phyloP scores from a whole-genome alignment of 1,140 invertebrate genomes.

The Trichoplusia ni region DNA sequence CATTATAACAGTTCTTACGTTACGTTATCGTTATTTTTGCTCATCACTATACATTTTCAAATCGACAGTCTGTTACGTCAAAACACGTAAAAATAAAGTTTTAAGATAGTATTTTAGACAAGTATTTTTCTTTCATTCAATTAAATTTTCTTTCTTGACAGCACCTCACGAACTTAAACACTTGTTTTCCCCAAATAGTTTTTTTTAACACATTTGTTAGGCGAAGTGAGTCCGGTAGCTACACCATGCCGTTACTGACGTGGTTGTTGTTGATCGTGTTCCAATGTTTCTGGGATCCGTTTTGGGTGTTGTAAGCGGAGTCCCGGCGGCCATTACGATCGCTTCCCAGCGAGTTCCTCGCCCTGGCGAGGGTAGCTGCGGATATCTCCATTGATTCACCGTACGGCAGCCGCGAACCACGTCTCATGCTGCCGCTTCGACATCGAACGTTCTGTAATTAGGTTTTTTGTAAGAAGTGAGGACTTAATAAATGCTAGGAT shows the following conservation, averaged over 20 bases:
- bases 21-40: constrained; percentile 5
- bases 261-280: constrained; percentile 64
- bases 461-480: neutral
- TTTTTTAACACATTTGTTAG: constrained; percentile 2
- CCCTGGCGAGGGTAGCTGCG: constrained; percentile 64
- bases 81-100: no score
- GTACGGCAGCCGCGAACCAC: constrained; percentile 67
- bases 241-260: constrained; percentile 50
- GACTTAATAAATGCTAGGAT: no score
- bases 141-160: no score
- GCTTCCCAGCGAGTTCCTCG: constrained; percentile 55
- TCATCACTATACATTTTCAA: neutral
- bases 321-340: constrained; percentile 54
- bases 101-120: no score
- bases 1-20: constrained; percentile 14
- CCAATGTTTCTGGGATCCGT: constrained; percentile 63
- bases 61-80: neutral
- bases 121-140: no score
- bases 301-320: constrained; percentile 52
- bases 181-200: neutral
- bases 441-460: constrained; percentile 59
- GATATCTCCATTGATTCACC: constrained; percentile 78
- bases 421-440: constrained; percentile 54
- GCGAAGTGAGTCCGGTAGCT: constrained; percentile 22
- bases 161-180: constrained; percentile 1